Base-by-base conservation (phyloP, 1,140 invertebrate species). In the Caenorhabditis tropicalis region DNA sequence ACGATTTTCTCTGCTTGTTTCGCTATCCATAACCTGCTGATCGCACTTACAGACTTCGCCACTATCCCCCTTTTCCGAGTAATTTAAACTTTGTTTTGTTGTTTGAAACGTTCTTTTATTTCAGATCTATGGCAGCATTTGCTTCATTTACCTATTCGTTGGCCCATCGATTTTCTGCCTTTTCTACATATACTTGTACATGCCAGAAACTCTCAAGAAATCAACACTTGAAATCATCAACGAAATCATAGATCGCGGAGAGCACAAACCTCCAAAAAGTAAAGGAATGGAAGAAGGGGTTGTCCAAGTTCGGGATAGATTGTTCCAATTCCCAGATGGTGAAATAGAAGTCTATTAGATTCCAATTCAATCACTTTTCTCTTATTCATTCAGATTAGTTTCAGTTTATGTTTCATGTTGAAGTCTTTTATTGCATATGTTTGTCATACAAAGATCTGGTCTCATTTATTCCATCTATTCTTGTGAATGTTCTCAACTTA, bases 1-100 rank as follows among this genome's bases (percentile, higher is more conserved):
- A 89, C 86, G 15, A 81, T 89, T n/a, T 89, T 89, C 53, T 89
- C 87, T 10, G 39, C 89, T 15, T 89, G 88, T 27, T 89, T 88
- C 49, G 87, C 87, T 15, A 88, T 89, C 33, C 88, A 89, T 82
- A 89, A 89, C 48, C 65, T 89, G 19, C 79, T 89, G 9, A 89
- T 89, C 74, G 60, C 87, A 16, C 56, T 88, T 29, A 89, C 88
- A 6, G 88, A 89, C 70, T 89, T 89, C 70, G 82, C 86, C 10
- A 87, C 87, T 1, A 65, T 87, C 36, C 86, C 88, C 7, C 49
- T 89, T 1, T 89, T 88, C 79, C 46, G 87, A n/a, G 87, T 88
- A 70, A 85, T 49, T 46, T 48, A 19, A 0, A 39, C 33, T 27
- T 21, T 49, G 4, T 19, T 48, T n/a, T 19, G 21, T 46, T 58